Evolutionary conservation across 2,113 vertebrate species (phyloP).

Genomic region (Chloebia gouldiae): DNA sequence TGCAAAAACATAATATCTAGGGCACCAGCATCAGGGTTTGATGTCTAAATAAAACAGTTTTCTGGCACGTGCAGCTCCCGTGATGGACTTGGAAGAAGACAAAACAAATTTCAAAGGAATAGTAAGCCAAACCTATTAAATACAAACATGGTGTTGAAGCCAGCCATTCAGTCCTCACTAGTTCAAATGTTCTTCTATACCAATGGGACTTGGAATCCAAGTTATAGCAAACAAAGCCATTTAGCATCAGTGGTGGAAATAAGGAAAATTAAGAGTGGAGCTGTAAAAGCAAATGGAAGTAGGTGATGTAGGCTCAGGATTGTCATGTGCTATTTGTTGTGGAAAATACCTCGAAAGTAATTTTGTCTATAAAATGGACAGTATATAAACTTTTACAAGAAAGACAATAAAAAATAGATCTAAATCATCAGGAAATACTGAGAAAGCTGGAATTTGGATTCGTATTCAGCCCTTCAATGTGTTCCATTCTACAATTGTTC

Average conservation of each 20-base stretch:
- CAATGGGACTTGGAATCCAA: background rate
- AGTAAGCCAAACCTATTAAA: slow-evolving; percentile 26
- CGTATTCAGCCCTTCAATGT: background rate
- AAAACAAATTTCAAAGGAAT: background rate
- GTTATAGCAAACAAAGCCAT: background rate
- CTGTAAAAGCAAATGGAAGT: background rate
- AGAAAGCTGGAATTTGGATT: background rate
- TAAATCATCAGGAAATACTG: background rate
- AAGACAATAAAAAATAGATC: background rate
- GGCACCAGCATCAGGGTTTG: background rate
- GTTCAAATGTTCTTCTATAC: slow-evolving; percentile 10
- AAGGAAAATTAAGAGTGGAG: background rate
- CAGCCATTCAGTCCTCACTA: background rate
- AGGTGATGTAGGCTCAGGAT: background rate
- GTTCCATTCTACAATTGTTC: background rate
- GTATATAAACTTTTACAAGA: background rate
- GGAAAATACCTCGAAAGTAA: background rate
- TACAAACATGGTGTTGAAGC: background rate
- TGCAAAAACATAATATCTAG: background rate
- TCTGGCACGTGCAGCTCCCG: background rate
- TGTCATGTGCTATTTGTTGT: background rate
- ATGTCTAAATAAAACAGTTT: background rate
- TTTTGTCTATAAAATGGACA: background rate
- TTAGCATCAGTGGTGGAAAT: background rate
- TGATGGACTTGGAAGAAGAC: background rate